Evolutionary conservation across 2,113 vertebrate genomes (phyloP), one percentile per base, ranked within the genome.

Genomic region (Eolophus roseicapilla): DNA sequence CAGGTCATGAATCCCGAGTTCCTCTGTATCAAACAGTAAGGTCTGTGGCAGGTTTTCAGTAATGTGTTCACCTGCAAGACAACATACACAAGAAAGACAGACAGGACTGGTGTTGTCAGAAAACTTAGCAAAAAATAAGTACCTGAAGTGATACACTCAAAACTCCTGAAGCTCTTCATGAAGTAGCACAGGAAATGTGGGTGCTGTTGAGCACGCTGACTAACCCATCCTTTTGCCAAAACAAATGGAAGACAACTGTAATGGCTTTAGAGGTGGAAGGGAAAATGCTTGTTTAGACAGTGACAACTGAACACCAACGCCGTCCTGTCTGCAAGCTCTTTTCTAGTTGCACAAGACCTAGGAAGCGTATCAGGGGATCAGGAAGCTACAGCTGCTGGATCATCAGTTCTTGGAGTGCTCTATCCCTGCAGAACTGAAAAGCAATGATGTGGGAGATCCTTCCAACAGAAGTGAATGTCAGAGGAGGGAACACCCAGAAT

Each of bases 301-400:
- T 1, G 6, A 68, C 79, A 85, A 21, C 46, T 8, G 64, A 33
- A 33, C 23, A 50, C 49, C 41, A 41, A 57, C n/a, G 41, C 46
- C 11, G 7, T 33, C 37, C 50, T 74, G 59, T 43, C 77, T 83
- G 46, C 49, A 75, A 52, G 49, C 44, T 29, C 39, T 67, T 35
- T 23, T 14, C 41, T 35, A 10, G 12, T 75, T 93, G 78, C 50
- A 35, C 78, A 67, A 77, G 49, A 27, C 16, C 25, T 23, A 4
- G 43, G 25, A 46, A 60, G 11, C 13, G 15, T 46, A 31, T 47
- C 17, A 20, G 76, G 35, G 0, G 0, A 43, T 29, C 23, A 15
- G 60, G 37, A 52, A 70, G 27, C 15, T 7, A 16, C 23, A 82
- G 33, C 53, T 77, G 81, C 39, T 65, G 49, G 31, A 31, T 55